Evolutionary conservation across 2,113 vertebrate species (phyloP).

Genomic region (Naja naja): DNA sequence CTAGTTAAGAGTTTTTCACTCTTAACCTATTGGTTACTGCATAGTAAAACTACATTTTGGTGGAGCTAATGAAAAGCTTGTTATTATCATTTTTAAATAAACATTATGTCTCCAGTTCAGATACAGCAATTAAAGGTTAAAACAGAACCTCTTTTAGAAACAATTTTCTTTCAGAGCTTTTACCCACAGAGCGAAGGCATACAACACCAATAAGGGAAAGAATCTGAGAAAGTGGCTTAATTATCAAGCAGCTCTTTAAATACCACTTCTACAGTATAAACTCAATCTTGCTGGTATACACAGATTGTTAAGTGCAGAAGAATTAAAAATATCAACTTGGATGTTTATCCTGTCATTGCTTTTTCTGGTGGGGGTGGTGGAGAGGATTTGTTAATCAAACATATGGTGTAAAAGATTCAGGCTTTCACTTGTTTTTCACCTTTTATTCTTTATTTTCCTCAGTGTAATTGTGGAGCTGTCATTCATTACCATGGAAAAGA

Average conservation of each 20-base stretch:
- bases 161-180: background rate
- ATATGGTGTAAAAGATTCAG: background rate
- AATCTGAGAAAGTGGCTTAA: background rate
- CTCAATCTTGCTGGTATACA: background rate
- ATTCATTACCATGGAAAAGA: conserved; percentile 11
- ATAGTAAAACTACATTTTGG: background rate
- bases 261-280: background rate
- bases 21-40: background rate
- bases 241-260: conserved; percentile 7
- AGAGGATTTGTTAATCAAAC: conserved; percentile 11
- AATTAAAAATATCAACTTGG: conserved; percentile 10
- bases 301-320: background rate
- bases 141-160: background rate
- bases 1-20: background rate
- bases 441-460: conserved; percentile 17
- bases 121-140: background rate
- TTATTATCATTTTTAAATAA: background rate
- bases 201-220: background rate
- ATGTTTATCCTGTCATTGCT: conserved; percentile 29
- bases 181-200: background rate
- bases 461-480: conserved; percentile 23
- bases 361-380: background rate
- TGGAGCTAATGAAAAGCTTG: background rate
- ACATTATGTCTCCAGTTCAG: background rate
- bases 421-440: conserved; percentile 12